Base-by-base conservation (phyloP, 2,113 vertebrate species). In the Eptesicus fuscus region DNA sequence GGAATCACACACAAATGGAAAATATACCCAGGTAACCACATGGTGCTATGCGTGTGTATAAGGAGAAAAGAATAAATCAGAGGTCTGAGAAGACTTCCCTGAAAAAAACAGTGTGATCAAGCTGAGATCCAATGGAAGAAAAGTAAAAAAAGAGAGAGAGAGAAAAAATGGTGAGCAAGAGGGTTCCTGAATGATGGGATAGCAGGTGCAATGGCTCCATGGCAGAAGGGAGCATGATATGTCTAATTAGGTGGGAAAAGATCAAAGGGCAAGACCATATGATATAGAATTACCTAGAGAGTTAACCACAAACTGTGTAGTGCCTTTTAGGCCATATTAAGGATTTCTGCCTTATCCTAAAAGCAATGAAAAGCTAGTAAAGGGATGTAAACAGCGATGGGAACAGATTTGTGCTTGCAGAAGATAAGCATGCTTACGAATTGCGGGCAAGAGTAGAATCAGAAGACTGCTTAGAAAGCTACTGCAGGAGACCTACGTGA, bases 1-100 rank as follows among this genome's bases (percentile, higher is more conserved):
- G 17, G 32, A 84, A 70, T 95, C 67, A 94, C 28, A 90, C 5
- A 88, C 47, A 91, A 82, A 95, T 74, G 37, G 11, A 44, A 93
- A 42, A 2, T 42, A 61, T 42, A 14, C 37, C 12, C 51, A 82
- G 20, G 87, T 23, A 94, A 73, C 53, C 47, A 40, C 8, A 53
- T 22, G 49, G 32, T 51, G 13, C 40, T 83, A 83, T 56, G 42
- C 92, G 17, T 67, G 16, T 67, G 44, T 67, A 69, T 0, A 94
- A 53, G 35, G 23, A 96, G 76, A 96, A 90, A 35, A 69, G 30
- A 67, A 25, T 25, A 83, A 80, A 61, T 80, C n/a, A 88, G 86
- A 94, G 61, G 22, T 74, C 32, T 93, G 25, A 42, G 74, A 78
- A 85, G 32, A 9, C 65, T 73, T 85, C 77, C 40, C 25, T 79